A percentile compares a stretch with the other conserved stretches of the same genome.
These are phyloP conservation scores for Chaetophractus vellerosus DNA, from an alignment of 2,797 vertebrate species.

Conservation along the genomic window DNA sequence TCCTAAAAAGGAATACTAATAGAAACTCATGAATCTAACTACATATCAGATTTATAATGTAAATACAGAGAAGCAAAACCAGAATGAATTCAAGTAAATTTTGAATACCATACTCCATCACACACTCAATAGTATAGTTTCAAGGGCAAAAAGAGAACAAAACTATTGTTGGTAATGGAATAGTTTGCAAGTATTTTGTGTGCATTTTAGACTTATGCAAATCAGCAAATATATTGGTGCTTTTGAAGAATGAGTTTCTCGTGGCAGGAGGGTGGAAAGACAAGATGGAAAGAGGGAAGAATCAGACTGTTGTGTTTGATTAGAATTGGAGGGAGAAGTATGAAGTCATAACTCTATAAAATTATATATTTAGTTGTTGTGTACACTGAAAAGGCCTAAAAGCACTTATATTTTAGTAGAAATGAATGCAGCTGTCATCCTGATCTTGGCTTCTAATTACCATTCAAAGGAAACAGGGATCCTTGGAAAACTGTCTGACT, in stretches of 20 bases:
- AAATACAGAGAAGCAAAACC: background rate
- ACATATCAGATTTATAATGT: background rate
- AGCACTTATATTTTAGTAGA: background rate
- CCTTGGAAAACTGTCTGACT: background rate
- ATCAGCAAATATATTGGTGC: background rate
- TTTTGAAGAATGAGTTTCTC: background rate
- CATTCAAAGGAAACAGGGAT: background rate
- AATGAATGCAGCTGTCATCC: background rate
- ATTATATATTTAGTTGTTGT: background rate
- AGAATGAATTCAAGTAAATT: slow-evolving; percentile 51
- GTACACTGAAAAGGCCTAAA: background rate
- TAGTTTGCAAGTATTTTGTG: slow-evolving; percentile 48
- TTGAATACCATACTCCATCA: background rate
- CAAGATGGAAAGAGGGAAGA: background rate
- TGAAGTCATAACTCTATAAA: background rate
- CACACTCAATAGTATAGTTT: background rate
- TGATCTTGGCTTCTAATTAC: slow-evolving; percentile 37
- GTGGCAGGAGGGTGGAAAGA: background rate
- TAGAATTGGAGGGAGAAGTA: background rate
- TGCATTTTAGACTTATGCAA: background rate
- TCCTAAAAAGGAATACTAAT: background rate
- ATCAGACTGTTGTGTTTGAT: background rate
- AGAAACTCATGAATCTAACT: background rate
- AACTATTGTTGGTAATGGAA: background rate
- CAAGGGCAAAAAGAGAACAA: slow-evolving; percentile 4